phyloP scores from a whole-genome alignment of 2,888 invertebrate species.

The Metalampra italica region DNA sequence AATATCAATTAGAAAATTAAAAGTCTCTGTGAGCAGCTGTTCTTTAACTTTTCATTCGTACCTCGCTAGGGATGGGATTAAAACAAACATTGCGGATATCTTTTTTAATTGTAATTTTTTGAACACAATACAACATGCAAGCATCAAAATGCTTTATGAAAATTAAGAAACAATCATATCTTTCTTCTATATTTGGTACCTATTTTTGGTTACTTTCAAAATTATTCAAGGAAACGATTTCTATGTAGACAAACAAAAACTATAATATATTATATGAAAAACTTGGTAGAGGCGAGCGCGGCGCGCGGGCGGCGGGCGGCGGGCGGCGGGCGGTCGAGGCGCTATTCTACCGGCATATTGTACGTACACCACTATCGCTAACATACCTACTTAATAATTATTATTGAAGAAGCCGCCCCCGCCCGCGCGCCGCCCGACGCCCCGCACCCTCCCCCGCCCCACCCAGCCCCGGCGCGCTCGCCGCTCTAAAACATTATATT shows the following conservation, averaged over 20 bases:
- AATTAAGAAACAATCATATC: constrained; percentile 73
- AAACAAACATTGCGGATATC: constrained; percentile 46
- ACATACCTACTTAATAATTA: constrained; percentile 34
- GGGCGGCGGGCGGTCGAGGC: constrained; percentile 28
- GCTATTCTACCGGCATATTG: constrained; percentile 27
- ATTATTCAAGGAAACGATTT: constrained; percentile 70
- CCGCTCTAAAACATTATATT: constrained; percentile 39
- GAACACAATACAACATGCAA: constrained; percentile 80
- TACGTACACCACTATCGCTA: constrained; percentile 27
- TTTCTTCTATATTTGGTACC: constrained; percentile 75
- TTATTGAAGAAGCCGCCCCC: constrained; percentile 23
- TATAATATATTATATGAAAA: constrained; percentile 76
- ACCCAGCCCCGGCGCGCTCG: constrained; percentile 19
- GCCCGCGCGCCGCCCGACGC: constrained; percentile 20
- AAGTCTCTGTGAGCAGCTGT: background rate
- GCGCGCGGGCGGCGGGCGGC: constrained; percentile 39
- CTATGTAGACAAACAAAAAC: constrained; percentile 75
- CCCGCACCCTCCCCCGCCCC: constrained; percentile 15
- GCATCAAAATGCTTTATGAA: constrained; percentile 76
- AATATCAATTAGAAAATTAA: background rate
- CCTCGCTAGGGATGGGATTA: background rate
- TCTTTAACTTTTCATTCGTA: background rate
- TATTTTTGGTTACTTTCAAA: constrained; percentile 76
- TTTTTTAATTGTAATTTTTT: constrained; percentile 74
- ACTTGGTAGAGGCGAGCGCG: constrained; percentile 59